Conservation (phyloP, 2,113 vertebrate species). For the Maccullochella peelii region DNA sequence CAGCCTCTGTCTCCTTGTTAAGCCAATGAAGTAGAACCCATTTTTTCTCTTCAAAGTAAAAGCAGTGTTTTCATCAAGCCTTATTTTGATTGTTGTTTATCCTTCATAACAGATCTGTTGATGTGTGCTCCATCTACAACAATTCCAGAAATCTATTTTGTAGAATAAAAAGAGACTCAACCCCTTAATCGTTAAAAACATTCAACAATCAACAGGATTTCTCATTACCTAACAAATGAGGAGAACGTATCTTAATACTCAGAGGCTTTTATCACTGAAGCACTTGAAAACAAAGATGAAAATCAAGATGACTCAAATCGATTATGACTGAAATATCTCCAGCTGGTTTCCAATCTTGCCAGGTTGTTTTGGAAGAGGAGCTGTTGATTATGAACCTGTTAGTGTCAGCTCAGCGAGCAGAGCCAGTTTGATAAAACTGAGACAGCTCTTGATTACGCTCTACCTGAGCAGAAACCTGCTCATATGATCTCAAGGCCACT, state of each 20-base stretch:
- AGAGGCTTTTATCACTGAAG: slow-evolving; percentile 13
- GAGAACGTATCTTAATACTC: slow-evolving; percentile 24
- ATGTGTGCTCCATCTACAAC: slow-evolving; percentile 10
- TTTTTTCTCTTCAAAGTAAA: slow-evolving; percentile 36
- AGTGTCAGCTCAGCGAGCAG: slow-evolving; percentile 3
- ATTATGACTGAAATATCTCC: slow-evolving; percentile 63
- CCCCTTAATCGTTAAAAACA: slow-evolving; percentile 15
- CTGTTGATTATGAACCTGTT: slow-evolving; percentile 62
- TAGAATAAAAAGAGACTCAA: slow-evolving; percentile 1
- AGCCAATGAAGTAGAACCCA: slow-evolving; percentile 21
- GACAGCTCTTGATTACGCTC: slow-evolving; percentile 42
- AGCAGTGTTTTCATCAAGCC: slow-evolving; percentile 3
- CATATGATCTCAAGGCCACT: slow-evolving; percentile 28
- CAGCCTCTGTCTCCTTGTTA: slow-evolving; percentile 33
- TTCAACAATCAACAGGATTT: slow-evolving; percentile 2
- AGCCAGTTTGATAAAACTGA: slow-evolving; percentile 21
- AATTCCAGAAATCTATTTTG: slow-evolving; percentile 39
- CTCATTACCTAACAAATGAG: slow-evolving; percentile 20
- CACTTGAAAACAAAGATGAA: slow-evolving; percentile 16
- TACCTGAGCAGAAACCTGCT: slow-evolving; percentile 43
- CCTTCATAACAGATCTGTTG: slow-evolving; percentile 7
- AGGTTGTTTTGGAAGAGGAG: slow-evolving; percentile 43
- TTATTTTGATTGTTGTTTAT: slow-evolving; percentile 16
- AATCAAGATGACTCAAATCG: slow-evolving; percentile 48
- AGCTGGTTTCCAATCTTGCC: slow-evolving; percentile 60